A percentile compares a stretch with the other conserved stretches of the same genome.
These are phyloP conservation scores for Tetrao urogallus DNA, from an alignment of 2,113 vertebrate genomes.

Conservation along the genomic window DNA sequence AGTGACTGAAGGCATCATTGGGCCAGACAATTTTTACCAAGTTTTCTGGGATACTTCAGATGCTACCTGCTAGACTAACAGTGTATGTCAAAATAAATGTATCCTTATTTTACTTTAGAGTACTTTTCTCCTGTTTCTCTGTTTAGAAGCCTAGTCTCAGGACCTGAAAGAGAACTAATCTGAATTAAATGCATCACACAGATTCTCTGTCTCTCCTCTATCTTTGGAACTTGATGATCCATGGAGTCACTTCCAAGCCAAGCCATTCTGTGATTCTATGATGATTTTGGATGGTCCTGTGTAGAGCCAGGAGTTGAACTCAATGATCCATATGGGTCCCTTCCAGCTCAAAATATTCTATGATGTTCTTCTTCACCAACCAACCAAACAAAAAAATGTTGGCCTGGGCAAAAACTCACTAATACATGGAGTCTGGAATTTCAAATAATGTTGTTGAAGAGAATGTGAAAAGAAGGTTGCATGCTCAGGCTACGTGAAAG, in stretches of 20 bases:
- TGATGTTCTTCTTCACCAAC: neutral
- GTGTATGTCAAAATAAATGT: neutral
- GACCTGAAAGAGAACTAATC: neutral
- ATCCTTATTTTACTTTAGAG: neutral
- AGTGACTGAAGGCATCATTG: neutral
- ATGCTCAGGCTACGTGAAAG: neutral
- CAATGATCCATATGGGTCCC: too few relatives aligned
- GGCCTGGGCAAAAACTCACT: neutral
- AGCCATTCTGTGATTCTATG: too few relatives aligned
- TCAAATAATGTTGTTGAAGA: neutral
- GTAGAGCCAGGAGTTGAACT: too few relatives aligned
- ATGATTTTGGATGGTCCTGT: too few relatives aligned
- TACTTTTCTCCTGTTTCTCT: neutral
- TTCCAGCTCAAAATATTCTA: too few relatives aligned
- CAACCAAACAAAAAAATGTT: neutral
- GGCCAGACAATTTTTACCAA: neutral
- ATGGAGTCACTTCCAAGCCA: too few relatives aligned
- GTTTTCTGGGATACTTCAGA: neutral
- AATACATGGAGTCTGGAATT: neutral
- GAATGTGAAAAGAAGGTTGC: neutral
- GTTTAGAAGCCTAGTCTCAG: neutral
- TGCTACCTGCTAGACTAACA: neutral
- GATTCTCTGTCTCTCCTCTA: neutral
- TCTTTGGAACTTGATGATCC: too few relatives aligned
- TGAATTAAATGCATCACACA: neutral